These are phyloP conservation scores for Lasius platythorax DNA, from an alignment of 2,888 invertebrate genomes.

Conservation along the genomic window DNA sequence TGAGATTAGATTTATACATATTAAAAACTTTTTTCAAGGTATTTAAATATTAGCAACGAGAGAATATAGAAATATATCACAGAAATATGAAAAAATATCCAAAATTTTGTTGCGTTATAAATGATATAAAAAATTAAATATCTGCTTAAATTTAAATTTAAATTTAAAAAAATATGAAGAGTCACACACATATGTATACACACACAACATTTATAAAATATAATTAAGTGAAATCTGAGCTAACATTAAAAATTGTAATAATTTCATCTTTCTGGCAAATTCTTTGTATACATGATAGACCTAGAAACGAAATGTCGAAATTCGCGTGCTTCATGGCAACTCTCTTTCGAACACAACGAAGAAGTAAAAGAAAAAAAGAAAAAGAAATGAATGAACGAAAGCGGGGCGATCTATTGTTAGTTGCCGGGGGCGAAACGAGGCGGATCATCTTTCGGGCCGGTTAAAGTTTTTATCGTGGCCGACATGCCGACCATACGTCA, in stretches of 20 bases:
- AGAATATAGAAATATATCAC: background rate
- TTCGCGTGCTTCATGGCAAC: constrained; percentile 34
- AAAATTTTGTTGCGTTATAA: background rate
- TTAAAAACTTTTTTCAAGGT: background rate
- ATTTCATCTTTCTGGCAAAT: constrained; percentile 1
- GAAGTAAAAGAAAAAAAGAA: background rate
- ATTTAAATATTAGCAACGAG: background rate
- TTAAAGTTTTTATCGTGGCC: constrained; percentile 53
- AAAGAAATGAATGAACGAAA: constrained; percentile 15
- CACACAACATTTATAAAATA: background rate
- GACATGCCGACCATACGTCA: constrained; percentile 54
- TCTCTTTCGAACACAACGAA: constrained; percentile 10
- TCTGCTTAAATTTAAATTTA: background rate
- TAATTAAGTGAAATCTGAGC: background rate
- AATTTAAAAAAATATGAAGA: background rate
- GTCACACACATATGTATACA: background rate
- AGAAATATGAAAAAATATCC: background rate
- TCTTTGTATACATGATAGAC: constrained; percentile 2
- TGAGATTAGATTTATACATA: background rate
- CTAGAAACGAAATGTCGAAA: constrained; percentile 18
- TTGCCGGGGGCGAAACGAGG: constrained; percentile 51
- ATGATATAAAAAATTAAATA: background rate
- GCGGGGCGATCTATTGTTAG: constrained; percentile 49
- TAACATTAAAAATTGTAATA: background rate
- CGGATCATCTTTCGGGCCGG: constrained; percentile 55